Base-by-base conservation (phyloP, 1,140 invertebrate genomes). In the Lordiphosa collinella region DNA sequence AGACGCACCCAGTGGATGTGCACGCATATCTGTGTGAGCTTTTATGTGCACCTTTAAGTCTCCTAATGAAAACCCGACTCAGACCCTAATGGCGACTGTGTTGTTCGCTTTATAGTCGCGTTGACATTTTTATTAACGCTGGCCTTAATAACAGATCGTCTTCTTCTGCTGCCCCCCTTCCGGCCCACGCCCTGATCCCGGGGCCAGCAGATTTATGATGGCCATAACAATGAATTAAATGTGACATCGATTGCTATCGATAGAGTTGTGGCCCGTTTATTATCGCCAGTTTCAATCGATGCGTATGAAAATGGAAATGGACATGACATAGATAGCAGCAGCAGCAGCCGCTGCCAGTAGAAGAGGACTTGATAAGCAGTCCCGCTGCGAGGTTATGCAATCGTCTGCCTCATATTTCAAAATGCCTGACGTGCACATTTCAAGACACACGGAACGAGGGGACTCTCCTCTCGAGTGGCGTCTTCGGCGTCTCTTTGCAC, bases 211-310 rank as follows among this genome's bases (percentile, higher is more conserved):
- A 80, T 82, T 80, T 80, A 80, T 80, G 76, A 80, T 76, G 76
- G 66, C 76, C 78, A 80, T 80, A 80, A 76, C 76, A 82, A 82
- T 82, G 76, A 82, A 84, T 82, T 82, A 82, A 82, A 82, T 82
- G 80, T 82, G 76, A 82, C 76, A 82, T 82, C 80, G 76, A 82
- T 82, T 76, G 55, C 76, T 64, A 82, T 82, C 76, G 55, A 82
- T 82, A 84, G 76, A 82, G 78, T 61, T 76, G 76, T 68, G 71
- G 43, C 53, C 59, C 54, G 57, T 64, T 74, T 55, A 70, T 67
- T 80, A 74, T 79, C 74, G 64, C 50, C 57, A 40, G 37, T 29
- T 71, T 61, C 63, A 57, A 80, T 46, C 75, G 56, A 50, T 62
- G 75, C 70, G 70, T 69, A 75, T 75, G 66, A 71, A 74, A 82